A percentile compares a stretch with the other conserved stretches of the same genome.
These are phyloP conservation scores for Melopsittacus undulatus DNA, from an alignment of 2,797 vertebrate genomes.

Conservation along the genomic window DNA sequence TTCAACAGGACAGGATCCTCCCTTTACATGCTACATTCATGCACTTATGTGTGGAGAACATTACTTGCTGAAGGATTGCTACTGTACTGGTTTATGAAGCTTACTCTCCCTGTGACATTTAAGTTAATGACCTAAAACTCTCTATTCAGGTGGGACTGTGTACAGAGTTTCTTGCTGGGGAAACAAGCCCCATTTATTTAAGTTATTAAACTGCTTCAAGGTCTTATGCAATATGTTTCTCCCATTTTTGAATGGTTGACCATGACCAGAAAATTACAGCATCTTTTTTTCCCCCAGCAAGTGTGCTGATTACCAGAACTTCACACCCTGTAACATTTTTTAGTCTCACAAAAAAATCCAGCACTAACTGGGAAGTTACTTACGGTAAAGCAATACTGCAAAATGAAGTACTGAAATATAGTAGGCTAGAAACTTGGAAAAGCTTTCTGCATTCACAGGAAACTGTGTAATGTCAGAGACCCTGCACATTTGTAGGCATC, in stretches of 20 bases:
- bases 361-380: background rate
- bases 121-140: background rate
- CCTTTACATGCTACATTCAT: background rate
- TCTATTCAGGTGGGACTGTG: background rate
- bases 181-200: background rate
- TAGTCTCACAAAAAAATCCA: background rate
- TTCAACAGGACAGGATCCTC: background rate
- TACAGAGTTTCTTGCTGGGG: background rate
- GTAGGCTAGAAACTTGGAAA: background rate
- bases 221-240: background rate
- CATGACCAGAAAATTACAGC: background rate
- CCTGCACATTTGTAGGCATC: rapidly evolving
- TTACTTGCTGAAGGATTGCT: background rate
- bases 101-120: background rate
- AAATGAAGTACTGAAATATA: background rate
- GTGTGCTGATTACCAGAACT: background rate
- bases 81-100: background rate
- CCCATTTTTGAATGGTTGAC: background rate
- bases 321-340: background rate
- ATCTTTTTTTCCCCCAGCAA: background rate
- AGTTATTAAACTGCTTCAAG: background rate
- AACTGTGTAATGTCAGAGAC: background rate
- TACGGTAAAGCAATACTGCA: background rate
- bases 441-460: background rate
- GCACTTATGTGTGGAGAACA: background rate